phyloP scores from a whole-genome alignment of 2,113 vertebrate genomes.

The Macaca nemestrina region DNA sequence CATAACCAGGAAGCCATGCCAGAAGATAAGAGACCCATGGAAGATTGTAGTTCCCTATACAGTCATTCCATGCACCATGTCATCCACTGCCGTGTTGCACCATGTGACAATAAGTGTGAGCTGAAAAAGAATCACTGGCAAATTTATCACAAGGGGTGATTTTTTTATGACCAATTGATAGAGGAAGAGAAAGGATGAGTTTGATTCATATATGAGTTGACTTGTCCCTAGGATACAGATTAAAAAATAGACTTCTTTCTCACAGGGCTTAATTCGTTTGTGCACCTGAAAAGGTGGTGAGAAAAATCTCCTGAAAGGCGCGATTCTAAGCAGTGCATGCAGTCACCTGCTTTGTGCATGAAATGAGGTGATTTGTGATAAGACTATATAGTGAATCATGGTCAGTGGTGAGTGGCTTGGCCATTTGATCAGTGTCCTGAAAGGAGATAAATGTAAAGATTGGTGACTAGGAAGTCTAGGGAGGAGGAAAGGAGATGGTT shows the following conservation, averaged over 20 bases:
- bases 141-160: not conserved
- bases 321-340: not conserved
- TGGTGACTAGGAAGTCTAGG: not conserved
- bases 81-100: not conserved
- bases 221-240: not conserved
- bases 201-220: not conserved
- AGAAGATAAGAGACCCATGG: not conserved
- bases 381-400: not conserved
- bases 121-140: too few relatives aligned
- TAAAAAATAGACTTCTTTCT: not conserved
- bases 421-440: not conserved
- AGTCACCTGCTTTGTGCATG: not conserved
- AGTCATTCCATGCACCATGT: rapidly evolving
- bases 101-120: too few relatives aligned
- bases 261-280: not conserved
- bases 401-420: not conserved
- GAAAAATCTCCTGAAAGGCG: not conserved
- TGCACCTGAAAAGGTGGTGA: not conserved
- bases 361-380: not conserved
- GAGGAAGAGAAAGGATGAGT: not conserved
- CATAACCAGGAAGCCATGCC: not conserved
- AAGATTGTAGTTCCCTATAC: not conserved
- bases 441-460: not conserved
- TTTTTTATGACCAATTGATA: not conserved
- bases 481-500: not conserved